Evolutionary conservation across 2,888 invertebrate species (phyloP).

Genomic region (Calameuta idolon): DNA sequence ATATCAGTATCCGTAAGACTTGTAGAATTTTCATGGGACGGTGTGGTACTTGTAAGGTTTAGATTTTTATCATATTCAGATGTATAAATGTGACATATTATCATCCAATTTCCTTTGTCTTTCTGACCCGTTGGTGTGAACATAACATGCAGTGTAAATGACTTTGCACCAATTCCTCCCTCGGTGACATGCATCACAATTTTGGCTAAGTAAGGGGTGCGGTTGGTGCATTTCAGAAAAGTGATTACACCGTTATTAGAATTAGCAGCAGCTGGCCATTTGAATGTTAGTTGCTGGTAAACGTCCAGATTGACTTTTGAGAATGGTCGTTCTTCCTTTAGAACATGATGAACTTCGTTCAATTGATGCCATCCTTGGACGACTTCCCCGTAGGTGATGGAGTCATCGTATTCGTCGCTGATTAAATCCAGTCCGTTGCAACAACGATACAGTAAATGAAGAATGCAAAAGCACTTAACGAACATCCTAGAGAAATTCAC

Average conservation of each 20-base stretch:
- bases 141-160: background rate
- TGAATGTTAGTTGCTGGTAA: constrained; percentile 2
- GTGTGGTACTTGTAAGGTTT: too few relatives aligned
- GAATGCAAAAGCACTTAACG: background rate
- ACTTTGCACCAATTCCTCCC: background rate
- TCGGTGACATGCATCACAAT: constrained; percentile 4
- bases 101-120: background rate
- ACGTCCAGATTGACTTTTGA: background rate
- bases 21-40: background rate
- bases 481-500: background rate
- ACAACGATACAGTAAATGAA: background rate
- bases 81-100: background rate
- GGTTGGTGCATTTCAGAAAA: constrained; percentile 15
- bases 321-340: constrained; percentile 1
- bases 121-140: background rate
- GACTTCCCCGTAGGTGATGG: background rate
- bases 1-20: too few relatives aligned
- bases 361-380: constrained; percentile 1
- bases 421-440: background rate
- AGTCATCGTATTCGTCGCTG: background rate
- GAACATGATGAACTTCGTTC: constrained; percentile 2
- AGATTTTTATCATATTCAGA: background rate
- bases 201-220: constrained; percentile 3
- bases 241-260: constrained; percentile 1
- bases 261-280: background rate